These are phyloP conservation scores for Erebia epiphron DNA, from an alignment of 2,888 invertebrate species.

Conservation along the genomic window DNA sequence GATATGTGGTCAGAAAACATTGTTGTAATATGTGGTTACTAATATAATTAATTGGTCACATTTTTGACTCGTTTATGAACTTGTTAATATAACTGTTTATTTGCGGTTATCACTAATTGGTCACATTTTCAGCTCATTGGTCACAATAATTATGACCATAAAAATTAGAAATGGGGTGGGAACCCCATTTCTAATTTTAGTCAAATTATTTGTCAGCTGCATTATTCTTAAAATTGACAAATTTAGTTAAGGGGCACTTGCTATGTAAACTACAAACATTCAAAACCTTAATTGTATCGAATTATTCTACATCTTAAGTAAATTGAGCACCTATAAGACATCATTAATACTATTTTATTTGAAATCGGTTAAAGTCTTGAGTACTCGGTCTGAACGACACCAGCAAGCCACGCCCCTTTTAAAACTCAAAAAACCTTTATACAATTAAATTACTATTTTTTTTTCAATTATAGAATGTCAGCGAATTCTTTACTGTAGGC, in stretches of 20 bases:
- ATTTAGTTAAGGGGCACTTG: not conserved
- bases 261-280: not conserved
- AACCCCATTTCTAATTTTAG: no score
- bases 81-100: no score
- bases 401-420: not conserved
- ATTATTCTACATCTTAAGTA: not conserved
- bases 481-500: no score
- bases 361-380: not conserved
- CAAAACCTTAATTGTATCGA: not conserved
- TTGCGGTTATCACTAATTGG: no score
- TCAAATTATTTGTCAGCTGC: no score
- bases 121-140: no score
- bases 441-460: no score
- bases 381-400: not conserved
- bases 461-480: no score
- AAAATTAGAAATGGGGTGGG: no score
- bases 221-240: no score
- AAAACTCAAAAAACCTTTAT: no score
- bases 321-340: slow-evolving; percentile 7
- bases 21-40: not conserved
- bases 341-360: not conserved
- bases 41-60: not conserved
- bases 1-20: not conserved
- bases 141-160: no score
- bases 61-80: not conserved